A percentile compares a stretch with the other conserved stretches of the same genome.
phyloP scores from a whole-genome alignment of 1,140 invertebrate species.

The Drosophila sulfurigaster region DNA sequence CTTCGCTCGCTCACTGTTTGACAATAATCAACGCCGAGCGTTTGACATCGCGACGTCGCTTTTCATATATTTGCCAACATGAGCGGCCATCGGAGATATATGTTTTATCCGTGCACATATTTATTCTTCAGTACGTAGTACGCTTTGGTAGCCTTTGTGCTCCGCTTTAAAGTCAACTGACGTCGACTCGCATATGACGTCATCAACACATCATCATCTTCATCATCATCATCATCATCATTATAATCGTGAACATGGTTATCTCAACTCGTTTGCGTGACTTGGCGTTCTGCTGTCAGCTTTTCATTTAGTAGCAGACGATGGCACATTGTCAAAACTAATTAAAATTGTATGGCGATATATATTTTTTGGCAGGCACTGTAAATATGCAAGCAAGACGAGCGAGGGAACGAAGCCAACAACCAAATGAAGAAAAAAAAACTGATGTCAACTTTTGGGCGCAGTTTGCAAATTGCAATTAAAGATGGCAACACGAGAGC shows the following conservation, averaged over 20 bases:
- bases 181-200: constrained; percentile 22
- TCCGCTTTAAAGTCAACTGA: constrained; percentile 52
- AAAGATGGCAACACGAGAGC: constrained; percentile 40
- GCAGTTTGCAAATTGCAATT: constrained; percentile 52
- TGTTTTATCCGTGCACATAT: constrained; percentile 51
- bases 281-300: constrained; percentile 58
- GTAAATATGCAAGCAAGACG: constrained; percentile 51
- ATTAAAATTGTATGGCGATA: constrained; percentile 59
- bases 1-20: constrained; percentile 56
- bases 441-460: constrained; percentile 54
- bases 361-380: constrained; percentile 26
- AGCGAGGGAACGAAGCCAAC: not conserved
- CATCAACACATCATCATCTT: constrained; percentile 16
- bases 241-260: not conserved
- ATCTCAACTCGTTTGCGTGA: constrained; percentile 48
- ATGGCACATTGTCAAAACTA: constrained; percentile 50
- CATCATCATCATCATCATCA: constrained; percentile 12
- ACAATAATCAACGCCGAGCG: constrained; percentile 68
- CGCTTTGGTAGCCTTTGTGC: not conserved
- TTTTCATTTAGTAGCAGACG: constrained; percentile 42
- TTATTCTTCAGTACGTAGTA: constrained; percentile 31
- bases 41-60: constrained; percentile 53
- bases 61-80: constrained; percentile 64
- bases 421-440: constrained; percentile 13
- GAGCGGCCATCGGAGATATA: constrained; percentile 52